Conservation (phyloP, 2,888 invertebrate genomes). For the Rhingia rostrata region DNA sequence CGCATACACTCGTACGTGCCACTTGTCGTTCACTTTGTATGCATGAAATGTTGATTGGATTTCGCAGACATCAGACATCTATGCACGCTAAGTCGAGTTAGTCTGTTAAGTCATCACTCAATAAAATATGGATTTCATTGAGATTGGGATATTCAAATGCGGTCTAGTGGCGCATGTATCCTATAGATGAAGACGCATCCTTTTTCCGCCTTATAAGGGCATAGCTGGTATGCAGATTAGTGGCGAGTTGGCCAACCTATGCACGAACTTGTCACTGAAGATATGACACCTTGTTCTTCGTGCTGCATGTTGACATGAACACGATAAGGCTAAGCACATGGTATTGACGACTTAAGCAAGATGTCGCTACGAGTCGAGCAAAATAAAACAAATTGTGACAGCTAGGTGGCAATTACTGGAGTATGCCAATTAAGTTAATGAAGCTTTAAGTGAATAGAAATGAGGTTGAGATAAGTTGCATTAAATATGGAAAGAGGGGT, state of each 20-base stretch:
- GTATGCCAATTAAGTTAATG: background rate
- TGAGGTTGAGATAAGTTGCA: no score
- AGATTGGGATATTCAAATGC: slow-evolving; percentile 39
- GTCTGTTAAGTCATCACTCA: slow-evolving; percentile 52
- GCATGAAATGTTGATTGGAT: slow-evolving; percentile 58
- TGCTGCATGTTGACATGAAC: slow-evolving; percentile 9
- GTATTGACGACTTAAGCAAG: background rate
- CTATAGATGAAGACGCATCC: background rate
- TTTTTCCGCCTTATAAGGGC: background rate
- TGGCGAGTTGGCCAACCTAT: slow-evolving; percentile 1
- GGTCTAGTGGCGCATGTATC: background rate
- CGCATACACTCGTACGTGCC: slow-evolving; percentile 44
- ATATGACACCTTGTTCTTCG: slow-evolving; percentile 15
- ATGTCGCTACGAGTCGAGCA: background rate
- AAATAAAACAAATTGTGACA: background rate
- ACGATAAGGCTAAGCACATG: background rate
- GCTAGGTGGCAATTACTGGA: background rate
- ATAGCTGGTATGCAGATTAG: background rate
- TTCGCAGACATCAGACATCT: background rate
- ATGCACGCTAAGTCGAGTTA: slow-evolving; percentile 40
- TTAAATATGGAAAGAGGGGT: no score
- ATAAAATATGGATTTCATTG: slow-evolving; percentile 54
- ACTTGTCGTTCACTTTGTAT: slow-evolving; percentile 67
- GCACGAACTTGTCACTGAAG: slow-evolving; percentile 8
- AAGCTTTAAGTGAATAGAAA: no score